phyloP scores from a whole-genome alignment of 2,888 invertebrate species.

The Ornithoptera priamus region DNA sequence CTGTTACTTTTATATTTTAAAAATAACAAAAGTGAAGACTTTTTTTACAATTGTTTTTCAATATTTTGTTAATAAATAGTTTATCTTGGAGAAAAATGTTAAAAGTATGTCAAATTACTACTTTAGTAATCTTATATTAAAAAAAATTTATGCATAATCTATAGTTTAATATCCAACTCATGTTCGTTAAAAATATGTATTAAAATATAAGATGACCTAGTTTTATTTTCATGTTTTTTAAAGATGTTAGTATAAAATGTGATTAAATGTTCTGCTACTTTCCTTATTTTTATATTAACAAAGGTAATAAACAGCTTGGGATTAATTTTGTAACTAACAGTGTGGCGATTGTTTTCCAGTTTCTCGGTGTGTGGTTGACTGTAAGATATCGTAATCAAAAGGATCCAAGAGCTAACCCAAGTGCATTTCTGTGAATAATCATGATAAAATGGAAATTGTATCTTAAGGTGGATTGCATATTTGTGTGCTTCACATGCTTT shows the following conservation, averaged over 20 bases:
- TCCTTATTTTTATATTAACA: background rate
- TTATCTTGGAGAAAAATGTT: no score
- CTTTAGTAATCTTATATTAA: no score
- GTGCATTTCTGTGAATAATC: constrained; percentile 95
- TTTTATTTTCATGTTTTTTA: no score
- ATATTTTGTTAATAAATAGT: no score
- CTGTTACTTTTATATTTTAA: background rate
- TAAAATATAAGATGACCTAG: no score
- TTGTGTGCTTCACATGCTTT: constrained; percentile 43
- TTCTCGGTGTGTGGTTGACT: constrained; percentile 97
- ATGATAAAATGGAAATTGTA: constrained; percentile 57
- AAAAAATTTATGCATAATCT: no score
- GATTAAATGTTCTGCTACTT: background rate
- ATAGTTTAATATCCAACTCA: no score
- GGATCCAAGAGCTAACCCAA: constrained; percentile 97
- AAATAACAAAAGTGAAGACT: background rate
- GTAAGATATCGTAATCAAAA: constrained; percentile 98
- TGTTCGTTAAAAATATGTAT: no score
- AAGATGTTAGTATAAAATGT: background rate
- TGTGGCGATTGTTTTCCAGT: constrained; percentile 83
- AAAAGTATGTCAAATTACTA: no score
- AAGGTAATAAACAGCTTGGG: constrained; percentile 32
- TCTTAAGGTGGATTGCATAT: constrained; percentile 68
- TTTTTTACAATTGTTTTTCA: background rate
- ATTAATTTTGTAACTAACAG: constrained; percentile 62